Conservation (phyloP, 2,888 invertebrate species). For the Eudasyphora cyanicolor region DNA sequence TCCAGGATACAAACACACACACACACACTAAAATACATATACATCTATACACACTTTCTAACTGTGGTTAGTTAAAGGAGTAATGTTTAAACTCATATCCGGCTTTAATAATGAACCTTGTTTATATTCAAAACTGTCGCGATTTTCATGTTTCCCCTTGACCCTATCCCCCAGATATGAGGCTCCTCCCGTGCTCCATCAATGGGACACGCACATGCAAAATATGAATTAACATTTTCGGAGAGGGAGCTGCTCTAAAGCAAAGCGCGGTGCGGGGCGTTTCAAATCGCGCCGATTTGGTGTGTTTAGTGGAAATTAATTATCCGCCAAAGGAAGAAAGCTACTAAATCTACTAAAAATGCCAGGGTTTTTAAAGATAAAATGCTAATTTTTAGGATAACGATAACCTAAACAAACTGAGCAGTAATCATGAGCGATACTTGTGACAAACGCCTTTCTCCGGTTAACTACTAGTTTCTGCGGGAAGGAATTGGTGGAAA, state of each 20-base stretch:
- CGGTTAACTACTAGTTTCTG: neutral
- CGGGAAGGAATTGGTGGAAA: too few relatives aligned
- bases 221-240: constrained; percentile 16
- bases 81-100: constrained; percentile 31
- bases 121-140: constrained; percentile 20
- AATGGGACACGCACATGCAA: constrained; percentile 27
- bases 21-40: too few relatives aligned
- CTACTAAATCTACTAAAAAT: constrained; percentile 4
- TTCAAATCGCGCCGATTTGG: constrained; percentile 6
- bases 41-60: neutral
- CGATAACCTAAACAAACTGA: constrained; percentile 22
- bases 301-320: constrained; percentile 23
- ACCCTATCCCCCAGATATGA: neutral
- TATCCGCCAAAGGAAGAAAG: neutral
- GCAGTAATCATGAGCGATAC: neutral
- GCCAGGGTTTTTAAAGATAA: constrained; percentile 24
- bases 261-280: neutral
- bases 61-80: neutral
- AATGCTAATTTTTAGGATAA: constrained; percentile 25
- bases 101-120: constrained; percentile 28
- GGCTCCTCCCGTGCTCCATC: neutral
- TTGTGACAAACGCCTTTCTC: neutral
- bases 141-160: neutral
- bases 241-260: too few relatives aligned
- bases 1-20: too few relatives aligned